Percentiles rank a stretch among this genome's conserved stretches.
Conservation (phyloP, 2,113 vertebrate genomes). For the Hypanus sabinus region DNA sequence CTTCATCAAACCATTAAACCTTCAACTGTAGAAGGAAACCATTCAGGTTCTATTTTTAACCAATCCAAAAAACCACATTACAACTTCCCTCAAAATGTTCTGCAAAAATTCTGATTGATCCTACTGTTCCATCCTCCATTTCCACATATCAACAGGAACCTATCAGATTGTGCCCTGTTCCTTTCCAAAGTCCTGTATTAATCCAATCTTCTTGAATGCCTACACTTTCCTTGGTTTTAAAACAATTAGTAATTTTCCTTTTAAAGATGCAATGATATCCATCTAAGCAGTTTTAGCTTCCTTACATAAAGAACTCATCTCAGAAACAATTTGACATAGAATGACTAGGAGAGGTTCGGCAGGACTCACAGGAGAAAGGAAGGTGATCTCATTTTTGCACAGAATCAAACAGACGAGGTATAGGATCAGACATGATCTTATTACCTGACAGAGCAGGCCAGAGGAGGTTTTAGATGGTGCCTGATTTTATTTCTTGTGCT, state of each 20-base stretch:
- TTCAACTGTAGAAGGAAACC: not conserved
- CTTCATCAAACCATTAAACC: not conserved
- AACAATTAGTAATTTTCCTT: not conserved
- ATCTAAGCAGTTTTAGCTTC: not conserved
- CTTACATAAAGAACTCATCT: too few relatives aligned
- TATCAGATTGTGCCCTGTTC: not conserved
- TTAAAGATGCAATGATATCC: not conserved
- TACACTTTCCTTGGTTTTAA: not conserved
- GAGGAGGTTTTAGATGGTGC: too few relatives aligned
- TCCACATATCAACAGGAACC: not conserved
- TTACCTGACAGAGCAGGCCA: too few relatives aligned
- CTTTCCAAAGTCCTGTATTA: not conserved
- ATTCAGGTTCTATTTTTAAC: not conserved
- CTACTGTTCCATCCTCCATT: not conserved
- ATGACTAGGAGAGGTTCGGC: too few relatives aligned
- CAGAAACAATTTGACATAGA: too few relatives aligned
- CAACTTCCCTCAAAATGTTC: not conserved
- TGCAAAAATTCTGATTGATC: not conserved
- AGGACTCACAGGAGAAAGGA: too few relatives aligned
- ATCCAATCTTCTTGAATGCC: not conserved
- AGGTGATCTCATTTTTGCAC: too few relatives aligned
- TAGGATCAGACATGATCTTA: too few relatives aligned
- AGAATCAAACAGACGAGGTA: too few relatives aligned
- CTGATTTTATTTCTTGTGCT: too few relatives aligned
- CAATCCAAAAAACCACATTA: not conserved